A percentile compares a stretch with the other conserved stretches of the same genome.
These are phyloP conservation scores for Oreochromis tanganicae DNA, from an alignment of 2,113 vertebrate species.

Conservation along the genomic window DNA sequence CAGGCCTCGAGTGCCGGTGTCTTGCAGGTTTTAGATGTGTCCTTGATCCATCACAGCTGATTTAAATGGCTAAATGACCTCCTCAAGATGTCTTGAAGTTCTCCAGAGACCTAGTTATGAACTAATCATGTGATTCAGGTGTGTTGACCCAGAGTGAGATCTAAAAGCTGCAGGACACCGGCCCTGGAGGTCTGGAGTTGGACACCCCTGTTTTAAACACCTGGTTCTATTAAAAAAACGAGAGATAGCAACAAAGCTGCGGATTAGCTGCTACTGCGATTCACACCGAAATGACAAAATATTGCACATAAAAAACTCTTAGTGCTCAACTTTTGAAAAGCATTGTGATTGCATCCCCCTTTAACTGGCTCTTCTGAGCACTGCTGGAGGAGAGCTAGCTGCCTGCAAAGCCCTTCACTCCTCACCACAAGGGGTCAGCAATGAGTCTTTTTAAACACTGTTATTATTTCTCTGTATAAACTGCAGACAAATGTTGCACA, in stretches of 20 bases:
- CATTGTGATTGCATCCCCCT: no score
- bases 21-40: not conserved
- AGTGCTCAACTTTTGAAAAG: no score
- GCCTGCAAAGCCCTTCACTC: not conserved
- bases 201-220: not conserved
- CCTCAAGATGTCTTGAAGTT: not conserved
- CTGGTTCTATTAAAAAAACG: not conserved
- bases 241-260: no score
- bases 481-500: not conserved
- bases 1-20: not conserved
- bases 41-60: not conserved
- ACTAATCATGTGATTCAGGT: not conserved
- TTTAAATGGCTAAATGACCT: not conserved
- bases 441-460: not conserved
- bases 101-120: not conserved
- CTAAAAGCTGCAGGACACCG: not conserved
- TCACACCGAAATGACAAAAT: no score
- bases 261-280: no score
- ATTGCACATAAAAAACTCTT: no score
- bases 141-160: not conserved
- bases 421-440: not conserved
- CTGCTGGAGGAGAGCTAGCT: fast-evolving
- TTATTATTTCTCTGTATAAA: not conserved
- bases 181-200: not conserved
- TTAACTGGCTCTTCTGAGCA: no score